Evolutionary conservation across 1,140 invertebrate genomes (phyloP).

Genomic region (Acromyrmex heyeri): DNA sequence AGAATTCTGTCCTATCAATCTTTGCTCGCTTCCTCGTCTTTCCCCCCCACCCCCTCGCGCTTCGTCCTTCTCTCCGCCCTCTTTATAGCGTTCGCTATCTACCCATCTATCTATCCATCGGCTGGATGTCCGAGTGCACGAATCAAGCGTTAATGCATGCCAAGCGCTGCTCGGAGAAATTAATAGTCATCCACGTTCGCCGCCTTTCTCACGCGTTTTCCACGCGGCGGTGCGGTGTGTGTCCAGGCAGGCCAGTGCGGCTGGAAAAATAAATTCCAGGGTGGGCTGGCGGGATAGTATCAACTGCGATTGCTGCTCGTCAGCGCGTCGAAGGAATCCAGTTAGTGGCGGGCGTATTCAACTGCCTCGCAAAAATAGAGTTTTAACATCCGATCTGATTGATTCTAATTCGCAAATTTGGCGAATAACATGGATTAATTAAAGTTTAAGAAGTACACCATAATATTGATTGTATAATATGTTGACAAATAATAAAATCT

Average conservation of each 20-base stretch:
- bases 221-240: conserved; percentile 17
- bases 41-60: conserved; percentile 11
- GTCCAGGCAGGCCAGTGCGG: conserved; percentile 11
- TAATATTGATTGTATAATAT: not conserved
- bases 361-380: not conserved
- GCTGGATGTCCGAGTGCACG: conserved; percentile 73
- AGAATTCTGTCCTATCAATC: conserved; percentile 81
- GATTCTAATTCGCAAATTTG: not conserved
- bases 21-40: conserved; percentile 65
- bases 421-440: not conserved
- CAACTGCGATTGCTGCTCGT: conserved; percentile 7
- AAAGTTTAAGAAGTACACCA: not conserved
- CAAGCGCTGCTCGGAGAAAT: conserved; percentile 76
- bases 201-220: conserved; percentile 71
- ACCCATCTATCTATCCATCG: conserved; percentile 60
- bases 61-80: conserved; percentile 34
- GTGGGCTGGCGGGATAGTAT: conserved; percentile 9
- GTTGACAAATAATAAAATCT: not conserved
- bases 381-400: not conserved
- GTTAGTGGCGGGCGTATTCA: conserved; percentile 1
- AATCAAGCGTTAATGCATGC: conserved; percentile 79
- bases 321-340: not conserved
- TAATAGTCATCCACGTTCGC: conserved; percentile 78
- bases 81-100: conserved; percentile 40
- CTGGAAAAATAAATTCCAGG: conserved; percentile 69